These are phyloP conservation scores for Sprattus sprattus DNA, from an alignment of 2,113 vertebrate species.

Conservation along the genomic window DNA sequence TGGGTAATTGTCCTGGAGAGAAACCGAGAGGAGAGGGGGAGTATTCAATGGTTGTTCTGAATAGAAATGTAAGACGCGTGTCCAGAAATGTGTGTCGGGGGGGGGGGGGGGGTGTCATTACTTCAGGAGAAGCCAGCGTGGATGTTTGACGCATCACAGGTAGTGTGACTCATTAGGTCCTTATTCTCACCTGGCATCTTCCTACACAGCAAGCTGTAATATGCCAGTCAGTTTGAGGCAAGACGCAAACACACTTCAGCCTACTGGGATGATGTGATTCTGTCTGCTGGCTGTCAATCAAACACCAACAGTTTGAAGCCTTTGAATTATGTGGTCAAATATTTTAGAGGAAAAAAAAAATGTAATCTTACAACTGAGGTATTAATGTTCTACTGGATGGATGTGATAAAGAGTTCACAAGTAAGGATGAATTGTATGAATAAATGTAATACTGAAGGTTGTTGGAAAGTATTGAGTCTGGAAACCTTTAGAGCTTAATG, in stretches of 20 bases:
- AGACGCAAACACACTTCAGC: not conserved
- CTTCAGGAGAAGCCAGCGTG: not conserved
- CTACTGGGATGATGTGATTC: not conserved
- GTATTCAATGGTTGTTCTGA: not conserved
- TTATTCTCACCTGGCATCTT: not conserved
- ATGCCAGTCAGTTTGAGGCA: not conserved
- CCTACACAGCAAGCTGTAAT: not conserved
- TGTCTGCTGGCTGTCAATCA: constrained; percentile 28
- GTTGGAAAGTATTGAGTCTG: not conserved
- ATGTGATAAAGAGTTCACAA: not conserved
- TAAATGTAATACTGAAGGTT: not conserved
- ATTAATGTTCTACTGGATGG: not conserved
- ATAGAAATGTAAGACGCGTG: not conserved
- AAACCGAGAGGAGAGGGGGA: not conserved
- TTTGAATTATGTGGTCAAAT: not conserved
- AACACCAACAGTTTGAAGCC: not conserved
- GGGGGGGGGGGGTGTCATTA: not conserved
- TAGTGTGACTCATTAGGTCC: not conserved
- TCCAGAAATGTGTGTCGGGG: constrained; percentile 3
- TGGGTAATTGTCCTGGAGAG: not conserved
- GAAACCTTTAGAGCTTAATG: not conserved
- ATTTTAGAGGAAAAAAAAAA: not conserved
- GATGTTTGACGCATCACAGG: not conserved
- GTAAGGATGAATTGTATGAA: not conserved
- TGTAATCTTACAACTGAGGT: not conserved